These are phyloP conservation scores for Leptothorax acervorum DNA, from an alignment of 2,888 invertebrate genomes.

Conservation along the genomic window DNA sequence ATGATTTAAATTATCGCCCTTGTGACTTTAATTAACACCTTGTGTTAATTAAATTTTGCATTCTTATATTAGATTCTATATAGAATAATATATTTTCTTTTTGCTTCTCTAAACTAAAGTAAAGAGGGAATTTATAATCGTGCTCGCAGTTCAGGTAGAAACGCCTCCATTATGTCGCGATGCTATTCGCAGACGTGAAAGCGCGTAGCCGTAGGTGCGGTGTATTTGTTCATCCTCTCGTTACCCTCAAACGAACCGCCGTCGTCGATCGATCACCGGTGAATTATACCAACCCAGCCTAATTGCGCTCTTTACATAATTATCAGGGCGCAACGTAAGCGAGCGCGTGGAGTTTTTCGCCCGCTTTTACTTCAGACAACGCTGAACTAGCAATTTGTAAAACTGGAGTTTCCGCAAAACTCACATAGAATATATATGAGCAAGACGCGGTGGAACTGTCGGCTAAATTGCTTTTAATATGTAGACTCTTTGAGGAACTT, in stretches of 20 bases:
- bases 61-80: neutral
- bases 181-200: constrained; percentile 16
- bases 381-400: constrained; percentile 19
- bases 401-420: constrained; percentile 19
- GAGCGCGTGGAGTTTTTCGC: neutral
- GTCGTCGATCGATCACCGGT: constrained; percentile 64
- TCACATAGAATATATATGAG: constrained; percentile 23
- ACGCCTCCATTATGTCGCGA: constrained; percentile 12
- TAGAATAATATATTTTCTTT: neutral
- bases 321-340: constrained; percentile 27
- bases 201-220: constrained; percentile 71
- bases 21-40: neutral
- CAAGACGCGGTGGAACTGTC: neutral
- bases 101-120: neutral
- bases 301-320: constrained; percentile 66
- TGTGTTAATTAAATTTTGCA: neutral
- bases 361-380: neutral
- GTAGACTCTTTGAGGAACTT: neutral
- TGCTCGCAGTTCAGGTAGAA: neutral
- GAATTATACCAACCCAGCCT: constrained; percentile 66
- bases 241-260: constrained; percentile 69
- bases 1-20: neutral
- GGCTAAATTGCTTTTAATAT: constrained; percentile 9
- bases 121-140: neutral
- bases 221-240: constrained; percentile 73